Base-by-base conservation (phyloP, 2,797 vertebrate species). In the Antennarius maculatus region DNA sequence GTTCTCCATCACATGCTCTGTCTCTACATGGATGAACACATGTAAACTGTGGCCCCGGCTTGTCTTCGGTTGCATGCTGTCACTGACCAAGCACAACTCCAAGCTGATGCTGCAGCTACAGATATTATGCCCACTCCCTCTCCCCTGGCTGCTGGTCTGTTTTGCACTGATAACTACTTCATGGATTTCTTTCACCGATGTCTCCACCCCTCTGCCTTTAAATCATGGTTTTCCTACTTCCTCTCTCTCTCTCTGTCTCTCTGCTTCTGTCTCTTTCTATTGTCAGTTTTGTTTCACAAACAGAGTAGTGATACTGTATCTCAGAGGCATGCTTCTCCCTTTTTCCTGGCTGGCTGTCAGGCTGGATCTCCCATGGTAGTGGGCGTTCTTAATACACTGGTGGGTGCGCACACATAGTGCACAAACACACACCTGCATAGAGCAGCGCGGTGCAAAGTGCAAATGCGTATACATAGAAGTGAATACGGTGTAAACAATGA, bases 201-300 rank as follows among this genome's bases (percentile, higher is more conserved):
- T 71, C 57, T 64, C 64, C 71, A 49, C 43, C 46, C 63, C 54
- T 74, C 71, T 62, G 57, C 68, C 51, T 81, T 77, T 70, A 76
- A 82, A 79, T 77, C 75, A 61, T 69, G 10, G 7, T 15, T 39
- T 61, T 64, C 43, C 51, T 54, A 13, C 14, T 59, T 79, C 61
- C 78, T 46, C 14, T 14, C 13, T 18, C 11, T 18, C 17, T 12
- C 15, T 70, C 14, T 47, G 39, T 49, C 29, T 48, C 17, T 52
- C 54, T 47, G 51, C 17, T 23, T 4, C 62, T 37, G 31, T 34
- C 71, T 17, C 61, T 51, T 71, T 76, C 82, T 49, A 57, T 78
- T 83, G 87, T 86, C 83, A 77, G 75, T 74, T 88, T 80, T 83
- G 87, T 87, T 90, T 87, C 86, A 82, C 82, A 79, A 75, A 80